A percentile compares a stretch with the other conserved stretches of the same genome.
phyloP scores from a whole-genome alignment of 2,888 invertebrate species.

The Acleris sparsana region DNA sequence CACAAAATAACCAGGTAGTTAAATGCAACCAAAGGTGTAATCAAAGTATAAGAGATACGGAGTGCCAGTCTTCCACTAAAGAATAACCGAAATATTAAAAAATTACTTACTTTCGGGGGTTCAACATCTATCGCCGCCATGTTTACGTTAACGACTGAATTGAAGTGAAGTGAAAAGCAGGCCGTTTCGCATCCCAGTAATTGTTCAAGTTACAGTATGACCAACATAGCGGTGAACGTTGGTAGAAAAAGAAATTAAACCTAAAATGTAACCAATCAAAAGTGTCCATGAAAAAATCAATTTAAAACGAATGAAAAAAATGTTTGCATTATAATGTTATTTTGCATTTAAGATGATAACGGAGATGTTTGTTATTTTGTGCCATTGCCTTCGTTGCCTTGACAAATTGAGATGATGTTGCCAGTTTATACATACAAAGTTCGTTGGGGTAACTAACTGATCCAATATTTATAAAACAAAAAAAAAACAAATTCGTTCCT shows the following conservation, averaged over 20 bases:
- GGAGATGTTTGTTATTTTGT: not conserved
- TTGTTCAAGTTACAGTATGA: conserved; percentile 49
- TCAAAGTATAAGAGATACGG: not conserved
- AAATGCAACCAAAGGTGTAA: not conserved
- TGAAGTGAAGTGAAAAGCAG: conserved; percentile 45
- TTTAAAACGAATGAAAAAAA: too few species aligned
- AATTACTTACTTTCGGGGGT: conserved; percentile 66
- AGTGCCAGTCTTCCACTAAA: conserved; percentile 26
- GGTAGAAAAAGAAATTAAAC: not conserved
- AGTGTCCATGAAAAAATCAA: too few species aligned
- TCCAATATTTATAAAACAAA: too few species aligned
- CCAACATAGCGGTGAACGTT: conserved; percentile 40
- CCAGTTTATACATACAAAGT: not conserved
- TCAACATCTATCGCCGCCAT: conserved; percentile 85
- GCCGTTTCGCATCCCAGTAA: conserved; percentile 25
- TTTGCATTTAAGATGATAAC: not conserved
- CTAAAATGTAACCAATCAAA: not conserved
- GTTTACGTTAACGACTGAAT: conserved; percentile 73
- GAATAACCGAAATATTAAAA: conserved; percentile 44
- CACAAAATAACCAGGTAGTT: not conserved
- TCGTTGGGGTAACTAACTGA: not conserved
- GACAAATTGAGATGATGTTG: conserved; percentile 30
- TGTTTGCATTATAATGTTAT: not conserved
- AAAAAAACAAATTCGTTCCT: not conserved
- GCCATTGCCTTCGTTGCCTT: conserved; percentile 14